Evolutionary conservation across 2,888 invertebrate genomes (phyloP).

Genomic region (Scaptomyza flava): DNA sequence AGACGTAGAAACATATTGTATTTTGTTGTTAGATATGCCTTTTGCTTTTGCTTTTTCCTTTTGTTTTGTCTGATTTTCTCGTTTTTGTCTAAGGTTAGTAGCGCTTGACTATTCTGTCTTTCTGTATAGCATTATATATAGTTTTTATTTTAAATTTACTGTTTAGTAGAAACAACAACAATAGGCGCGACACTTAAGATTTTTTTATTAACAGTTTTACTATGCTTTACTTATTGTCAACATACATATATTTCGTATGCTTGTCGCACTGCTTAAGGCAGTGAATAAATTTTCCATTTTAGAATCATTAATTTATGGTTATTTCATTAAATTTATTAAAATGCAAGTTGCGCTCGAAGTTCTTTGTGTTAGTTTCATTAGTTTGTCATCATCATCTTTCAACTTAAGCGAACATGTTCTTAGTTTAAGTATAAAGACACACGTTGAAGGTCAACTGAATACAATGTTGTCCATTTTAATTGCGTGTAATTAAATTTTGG

Average conservation of each 20-base stretch:
- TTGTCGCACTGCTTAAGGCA: conserved; percentile 64
- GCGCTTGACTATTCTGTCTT: conserved; percentile 66
- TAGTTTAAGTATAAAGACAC: not conserved
- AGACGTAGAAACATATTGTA: conserved; percentile 36
- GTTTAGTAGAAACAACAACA: conserved; percentile 57
- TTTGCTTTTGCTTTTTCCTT: conserved; percentile 24
- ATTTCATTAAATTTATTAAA: conserved; percentile 64
- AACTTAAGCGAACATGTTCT: conserved; percentile 10
- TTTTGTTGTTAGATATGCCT: conserved; percentile 56
- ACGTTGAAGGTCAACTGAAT: conserved; percentile 23
- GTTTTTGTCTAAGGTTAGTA: conserved; percentile 61
- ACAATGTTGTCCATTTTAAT: conserved; percentile 1
- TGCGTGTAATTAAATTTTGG: not conserved
- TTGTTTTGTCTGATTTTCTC: conserved; percentile 38
- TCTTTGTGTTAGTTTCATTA: conserved; percentile 36
- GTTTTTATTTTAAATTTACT: conserved; percentile 76
- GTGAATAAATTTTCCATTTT: conserved; percentile 66
- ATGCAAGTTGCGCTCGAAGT: conserved; percentile 55
- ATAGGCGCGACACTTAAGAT: conserved; percentile 54
- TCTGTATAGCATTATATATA: conserved; percentile 39
- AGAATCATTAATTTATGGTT: conserved; percentile 60
- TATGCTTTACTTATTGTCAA: too few species aligned
- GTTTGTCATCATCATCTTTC: conserved; percentile 13
- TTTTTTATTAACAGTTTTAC: not conserved
- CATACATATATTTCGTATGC: too few species aligned